Evolutionary conservation across 53 echinoderm and acorn worm genomes (phyloP).

Genomic region (Patiria pectinifera): DNA sequence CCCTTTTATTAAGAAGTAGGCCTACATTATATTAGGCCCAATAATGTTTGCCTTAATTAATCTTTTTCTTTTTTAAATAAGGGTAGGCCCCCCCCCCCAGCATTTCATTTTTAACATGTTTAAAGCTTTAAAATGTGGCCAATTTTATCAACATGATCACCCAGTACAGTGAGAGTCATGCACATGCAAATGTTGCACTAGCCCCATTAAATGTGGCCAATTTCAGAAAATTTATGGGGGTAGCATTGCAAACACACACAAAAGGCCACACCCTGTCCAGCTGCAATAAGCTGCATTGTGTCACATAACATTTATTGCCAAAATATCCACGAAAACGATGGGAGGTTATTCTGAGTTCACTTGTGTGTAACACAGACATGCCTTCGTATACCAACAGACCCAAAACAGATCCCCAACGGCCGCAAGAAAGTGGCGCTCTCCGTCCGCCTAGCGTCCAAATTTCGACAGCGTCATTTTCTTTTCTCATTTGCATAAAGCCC

Average conservation of each 20-base stretch:
- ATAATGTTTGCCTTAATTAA: too few species aligned
- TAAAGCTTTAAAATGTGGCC: too few species aligned
- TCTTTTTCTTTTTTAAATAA: too few species aligned
- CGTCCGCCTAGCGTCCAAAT: constrained; percentile 73
- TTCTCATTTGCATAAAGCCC: constrained; percentile 66
- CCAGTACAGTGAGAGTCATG: too few species aligned
- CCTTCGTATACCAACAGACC: not conserved
- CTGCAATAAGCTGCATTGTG: not conserved
- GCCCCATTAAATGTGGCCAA: too few species aligned
- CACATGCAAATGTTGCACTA: too few species aligned
- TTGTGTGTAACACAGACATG: not conserved
- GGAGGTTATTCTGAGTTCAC: not conserved
- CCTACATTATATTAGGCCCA: too few species aligned
- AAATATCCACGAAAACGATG: not conserved
- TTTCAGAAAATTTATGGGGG: too few species aligned
- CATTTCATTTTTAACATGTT: too few species aligned
- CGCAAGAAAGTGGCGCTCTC: constrained; percentile 66
- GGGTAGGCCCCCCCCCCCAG: too few species aligned
- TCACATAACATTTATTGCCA: not conserved
- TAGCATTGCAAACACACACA: constrained; percentile 17
- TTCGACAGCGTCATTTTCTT: constrained; percentile 64
- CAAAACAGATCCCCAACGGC: constrained; percentile 51
- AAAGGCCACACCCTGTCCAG: constrained; percentile 48
- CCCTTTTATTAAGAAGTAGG: too few species aligned
- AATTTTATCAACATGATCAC: too few species aligned